These are phyloP conservation scores for Eupithecia subfuscata DNA, from an alignment of 2,888 invertebrate genomes.

Conservation along the genomic window DNA sequence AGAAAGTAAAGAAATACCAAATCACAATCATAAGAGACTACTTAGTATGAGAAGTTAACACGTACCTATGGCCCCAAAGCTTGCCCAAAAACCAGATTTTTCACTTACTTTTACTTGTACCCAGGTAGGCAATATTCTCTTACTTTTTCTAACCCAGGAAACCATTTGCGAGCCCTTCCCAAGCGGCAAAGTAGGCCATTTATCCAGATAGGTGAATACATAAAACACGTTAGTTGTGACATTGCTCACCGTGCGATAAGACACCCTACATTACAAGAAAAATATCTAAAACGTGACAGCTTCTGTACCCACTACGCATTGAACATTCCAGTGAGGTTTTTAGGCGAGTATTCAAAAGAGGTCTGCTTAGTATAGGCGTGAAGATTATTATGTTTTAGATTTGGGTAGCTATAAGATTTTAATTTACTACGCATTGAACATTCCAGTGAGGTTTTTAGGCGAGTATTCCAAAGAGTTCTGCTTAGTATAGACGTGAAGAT, in stretches of 20 bases:
- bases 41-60: neutral
- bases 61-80: neutral
- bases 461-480: neutral
- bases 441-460: neutral
- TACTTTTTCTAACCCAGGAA: conserved; percentile 46
- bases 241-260: conserved; percentile 15
- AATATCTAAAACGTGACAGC: conserved; percentile 8
- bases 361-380: neutral
- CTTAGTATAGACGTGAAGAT: neutral
- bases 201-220: conserved; percentile 39
- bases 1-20: too few species aligned
- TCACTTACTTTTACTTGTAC: neutral
- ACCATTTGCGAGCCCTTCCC: conserved; percentile 38
- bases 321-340: neutral
- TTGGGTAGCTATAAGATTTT: neutral
- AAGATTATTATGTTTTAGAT: neutral
- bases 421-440: neutral
- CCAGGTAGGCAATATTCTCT: conserved; percentile 41
- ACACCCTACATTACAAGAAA: conserved; percentile 14
- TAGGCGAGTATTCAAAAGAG: neutral
- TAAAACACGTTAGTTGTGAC: conserved; percentile 27
- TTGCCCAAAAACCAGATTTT: neutral
- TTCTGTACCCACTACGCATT: neutral
- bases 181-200: conserved; percentile 40
- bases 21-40: too few species aligned